phyloP scores from a whole-genome alignment of 2,888 invertebrate genomes.

The Exephanes ischioxanthus region DNA sequence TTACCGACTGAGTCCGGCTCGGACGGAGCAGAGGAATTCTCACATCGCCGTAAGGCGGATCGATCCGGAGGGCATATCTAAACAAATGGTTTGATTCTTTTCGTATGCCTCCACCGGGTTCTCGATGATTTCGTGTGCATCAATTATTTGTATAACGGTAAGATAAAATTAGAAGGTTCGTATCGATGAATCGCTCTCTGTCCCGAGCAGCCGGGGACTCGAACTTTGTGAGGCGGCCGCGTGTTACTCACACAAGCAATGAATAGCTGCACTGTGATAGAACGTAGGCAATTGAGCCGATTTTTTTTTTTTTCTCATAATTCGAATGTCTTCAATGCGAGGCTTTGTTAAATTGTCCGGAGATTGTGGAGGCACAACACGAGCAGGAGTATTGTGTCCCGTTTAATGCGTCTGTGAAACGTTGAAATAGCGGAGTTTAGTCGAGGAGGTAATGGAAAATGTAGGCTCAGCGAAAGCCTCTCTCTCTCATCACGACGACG shows the following conservation, averaged over 20 bases:
- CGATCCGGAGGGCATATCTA: not conserved
- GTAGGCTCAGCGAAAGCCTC: conserved; percentile 33
- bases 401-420: conserved; percentile 19
- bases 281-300: conserved; percentile 51
- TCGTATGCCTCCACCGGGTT: not conserved
- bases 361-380: conserved; percentile 7
- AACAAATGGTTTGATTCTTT: not conserved
- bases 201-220: not conserved
- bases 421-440: conserved; percentile 43
- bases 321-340: conserved; percentile 30
- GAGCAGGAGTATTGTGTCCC: conserved; percentile 10
- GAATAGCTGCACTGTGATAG: conserved; percentile 56
- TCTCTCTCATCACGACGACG: conserved; percentile 10
- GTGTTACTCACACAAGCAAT: conserved; percentile 39
- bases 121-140: not conserved
- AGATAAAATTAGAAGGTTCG: not conserved
- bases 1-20: not conserved
- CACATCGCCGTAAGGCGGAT: not conserved
- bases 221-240: conserved; percentile 1
- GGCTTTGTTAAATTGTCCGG: conserved; percentile 39
- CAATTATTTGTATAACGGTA: not conserved
- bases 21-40: not conserved
- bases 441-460: conserved; percentile 58
- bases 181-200: conserved; percentile 29
- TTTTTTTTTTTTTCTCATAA: conserved; percentile 31